Evolutionary conservation across 2,113 vertebrate genomes (phyloP).

Genomic region (Sinocyclocheilus anophthalmus): DNA sequence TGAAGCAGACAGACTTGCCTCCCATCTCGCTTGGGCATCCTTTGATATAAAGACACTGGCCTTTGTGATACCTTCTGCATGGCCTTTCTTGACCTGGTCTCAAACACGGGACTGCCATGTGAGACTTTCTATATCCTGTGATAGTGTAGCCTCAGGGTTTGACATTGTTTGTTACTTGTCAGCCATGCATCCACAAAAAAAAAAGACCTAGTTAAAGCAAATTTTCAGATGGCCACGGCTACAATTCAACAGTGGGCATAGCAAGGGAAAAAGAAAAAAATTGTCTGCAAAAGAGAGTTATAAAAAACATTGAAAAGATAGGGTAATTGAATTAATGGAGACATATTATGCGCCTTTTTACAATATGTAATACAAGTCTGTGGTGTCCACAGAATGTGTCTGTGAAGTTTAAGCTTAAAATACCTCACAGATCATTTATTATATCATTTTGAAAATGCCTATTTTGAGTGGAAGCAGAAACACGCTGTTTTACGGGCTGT

Average conservation of each 20-base stretch:
- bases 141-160: slow-evolving; percentile 10
- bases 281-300: neutral
- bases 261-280: neutral
- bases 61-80: neutral
- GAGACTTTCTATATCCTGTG: neutral
- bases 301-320: neutral
- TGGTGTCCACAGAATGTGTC: too few relatives aligned
- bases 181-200: neutral
- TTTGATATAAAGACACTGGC: slow-evolving; percentile 30
- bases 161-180: neutral
- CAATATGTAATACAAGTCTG: too few relatives aligned
- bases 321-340: neutral
- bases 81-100: slow-evolving; percentile 2
- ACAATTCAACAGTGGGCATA: neutral
- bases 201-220: neutral
- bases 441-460: too few relatives aligned
- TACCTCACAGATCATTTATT: too few relatives aligned
- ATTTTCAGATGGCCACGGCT: neutral
- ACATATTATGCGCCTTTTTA: too few relatives aligned
- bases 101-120: neutral
- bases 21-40: neutral
- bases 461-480: too few relatives aligned
- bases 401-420: too few relatives aligned
- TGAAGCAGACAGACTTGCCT: slow-evolving; percentile 38
- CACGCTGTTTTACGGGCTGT: too few relatives aligned